Base-by-base conservation (phyloP, 1,140 invertebrate genomes). In the Aphis gossypii region DNA sequence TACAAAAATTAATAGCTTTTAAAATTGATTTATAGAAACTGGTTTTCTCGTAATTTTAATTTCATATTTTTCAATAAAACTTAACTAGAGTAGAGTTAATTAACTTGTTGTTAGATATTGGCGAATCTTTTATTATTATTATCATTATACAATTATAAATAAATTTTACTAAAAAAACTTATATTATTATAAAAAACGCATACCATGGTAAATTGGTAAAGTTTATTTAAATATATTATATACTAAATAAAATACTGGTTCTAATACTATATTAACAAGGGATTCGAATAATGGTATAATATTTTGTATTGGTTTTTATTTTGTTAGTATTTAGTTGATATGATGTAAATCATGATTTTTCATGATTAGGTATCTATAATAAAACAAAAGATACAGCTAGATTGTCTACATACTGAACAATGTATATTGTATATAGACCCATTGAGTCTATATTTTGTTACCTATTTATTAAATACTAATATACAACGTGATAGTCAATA, bases 1-100 rank as follows among this genome's bases (percentile, higher is more conserved):
- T 87, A 48, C 86, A 35, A 14, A 48, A 87, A 48, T 21, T 87
- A 87, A 87, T 87, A 87, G 48, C 25, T 87, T 48, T 51, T 87
- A 30, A 87, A 87, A 87, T 51, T 87, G 84, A 87, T 87, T 3
- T 30, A 48, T 51, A 87, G 38, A 23, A 41, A 87, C 86, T 48
- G 86, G 86, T 87, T 48, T 44, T 48, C 18, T n/a, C n/a, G 44
- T 87, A n/a, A 87, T n/a, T n/a, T 9, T 6, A 46, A 48, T 87
- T 48, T 87, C 30, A 48, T 20, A 41, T 87, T 87, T 87, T 87
- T n/a, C 41, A 18, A 46, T 86, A 86, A 9, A 44, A 46, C 41
- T 44, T 46, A 41, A 86, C 84, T 46, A 25, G 38, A 41, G 21
- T 41, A 41, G 11, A 25, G 21, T 38, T 84, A 35, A 84, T 41